These are phyloP conservation scores for Tangara arthus DNA, from an alignment of 2,797 vertebrate species.

Conservation along the genomic window DNA sequence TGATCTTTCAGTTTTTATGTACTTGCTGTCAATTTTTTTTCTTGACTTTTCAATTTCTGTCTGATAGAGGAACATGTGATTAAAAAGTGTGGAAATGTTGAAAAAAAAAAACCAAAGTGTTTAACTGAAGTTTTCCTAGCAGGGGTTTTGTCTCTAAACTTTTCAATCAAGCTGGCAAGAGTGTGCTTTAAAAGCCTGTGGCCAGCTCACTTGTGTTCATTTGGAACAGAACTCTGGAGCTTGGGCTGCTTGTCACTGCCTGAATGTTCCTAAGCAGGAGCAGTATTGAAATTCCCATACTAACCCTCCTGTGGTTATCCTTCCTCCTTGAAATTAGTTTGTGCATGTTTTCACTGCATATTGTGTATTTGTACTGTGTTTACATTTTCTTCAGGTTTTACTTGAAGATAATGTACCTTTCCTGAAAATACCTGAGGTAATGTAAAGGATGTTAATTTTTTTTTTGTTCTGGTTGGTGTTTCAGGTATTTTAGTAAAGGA, in stretches of 20 bases:
- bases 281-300: neutral
- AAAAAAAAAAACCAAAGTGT: neutral
- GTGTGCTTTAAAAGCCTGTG: neutral
- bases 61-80: neutral
- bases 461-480: neutral
- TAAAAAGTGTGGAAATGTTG: neutral
- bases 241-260: neutral
- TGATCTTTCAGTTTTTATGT: neutral
- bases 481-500: neutral
- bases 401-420: neutral
- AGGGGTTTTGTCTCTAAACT: neutral
- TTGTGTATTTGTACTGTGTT: neutral
- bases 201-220: neutral
- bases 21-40: neutral
- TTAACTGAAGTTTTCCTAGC: neutral
- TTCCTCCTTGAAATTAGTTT: neutral
- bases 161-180: neutral
- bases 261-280: neutral
- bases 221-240: neutral
- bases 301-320: neutral
- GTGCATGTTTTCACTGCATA: neutral
- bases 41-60: neutral
- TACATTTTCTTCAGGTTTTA: neutral
- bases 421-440: neutral
- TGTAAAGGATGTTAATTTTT: neutral